phyloP scores from a whole-genome alignment of 2,797 vertebrate genomes.

The Morus bassanus region DNA sequence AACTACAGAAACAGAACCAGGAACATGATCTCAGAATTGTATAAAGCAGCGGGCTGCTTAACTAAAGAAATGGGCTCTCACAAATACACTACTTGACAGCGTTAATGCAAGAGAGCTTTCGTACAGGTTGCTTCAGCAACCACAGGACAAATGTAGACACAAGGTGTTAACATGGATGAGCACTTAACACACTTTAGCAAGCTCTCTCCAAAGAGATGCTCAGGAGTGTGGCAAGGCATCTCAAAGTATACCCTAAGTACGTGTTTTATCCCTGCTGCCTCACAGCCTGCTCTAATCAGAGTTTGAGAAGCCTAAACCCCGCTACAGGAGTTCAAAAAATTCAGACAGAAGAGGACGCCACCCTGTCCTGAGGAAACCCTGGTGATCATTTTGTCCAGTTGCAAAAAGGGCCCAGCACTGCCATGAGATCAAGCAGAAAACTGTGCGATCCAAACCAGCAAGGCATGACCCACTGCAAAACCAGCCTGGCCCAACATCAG shows the following conservation, averaged over 20 bases:
- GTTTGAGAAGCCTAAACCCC: neutral
- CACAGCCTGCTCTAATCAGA: neutral
- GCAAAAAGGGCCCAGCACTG: neutral
- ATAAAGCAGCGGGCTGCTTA: neutral
- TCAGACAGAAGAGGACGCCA: neutral
- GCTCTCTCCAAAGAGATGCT: slow-evolving; percentile 12
- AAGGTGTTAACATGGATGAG: slow-evolving; percentile 49
- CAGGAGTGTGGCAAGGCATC: neutral
- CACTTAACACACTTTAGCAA: slow-evolving; percentile 29
- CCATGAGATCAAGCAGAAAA: neutral
- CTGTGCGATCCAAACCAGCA: neutral
- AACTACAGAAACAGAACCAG: neutral
- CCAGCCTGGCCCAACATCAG: neutral
- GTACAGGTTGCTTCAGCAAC: slow-evolving; percentile 43
- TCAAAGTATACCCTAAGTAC: neutral
- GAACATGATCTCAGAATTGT: neutral
- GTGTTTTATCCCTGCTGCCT: neutral
- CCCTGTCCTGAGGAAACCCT: neutral
- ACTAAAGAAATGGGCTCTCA: neutral
- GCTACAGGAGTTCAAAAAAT: neutral
- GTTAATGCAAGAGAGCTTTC: neutral
- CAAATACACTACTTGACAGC: neutral
- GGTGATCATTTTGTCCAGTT: neutral
- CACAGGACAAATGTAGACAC: slow-evolving; percentile 44
- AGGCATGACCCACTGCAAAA: neutral